These are phyloP conservation scores for Rhombomys opimus DNA, from an alignment of 2,113 vertebrate species.

Conservation along the genomic window DNA sequence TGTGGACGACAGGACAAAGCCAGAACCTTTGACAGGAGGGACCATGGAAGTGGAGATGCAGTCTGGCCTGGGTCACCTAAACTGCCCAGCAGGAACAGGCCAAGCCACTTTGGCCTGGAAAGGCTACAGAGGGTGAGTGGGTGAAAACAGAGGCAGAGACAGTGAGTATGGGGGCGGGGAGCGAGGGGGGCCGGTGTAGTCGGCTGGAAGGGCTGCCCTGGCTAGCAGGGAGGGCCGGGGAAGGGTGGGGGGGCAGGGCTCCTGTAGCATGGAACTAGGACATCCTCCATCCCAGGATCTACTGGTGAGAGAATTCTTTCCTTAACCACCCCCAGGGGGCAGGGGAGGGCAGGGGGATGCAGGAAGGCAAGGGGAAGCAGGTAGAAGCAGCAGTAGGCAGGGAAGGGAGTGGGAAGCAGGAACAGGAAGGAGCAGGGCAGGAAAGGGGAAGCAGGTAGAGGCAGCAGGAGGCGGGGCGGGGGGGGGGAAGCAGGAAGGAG, in stretches of 20 bases:
- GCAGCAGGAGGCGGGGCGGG: background rate
- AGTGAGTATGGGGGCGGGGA: background rate
- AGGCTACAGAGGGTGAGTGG: background rate
- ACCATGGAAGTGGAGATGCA: background rate
- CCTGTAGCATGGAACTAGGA: background rate
- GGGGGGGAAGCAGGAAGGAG: background rate
- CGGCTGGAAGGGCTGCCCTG: slow-evolving; percentile 17
- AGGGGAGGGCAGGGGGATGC: background rate
- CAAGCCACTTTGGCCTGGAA: background rate
- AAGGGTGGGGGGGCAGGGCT: background rate
- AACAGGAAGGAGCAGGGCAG: too few species aligned
- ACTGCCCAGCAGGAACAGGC: background rate
- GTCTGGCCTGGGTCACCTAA: slow-evolving; percentile 41
- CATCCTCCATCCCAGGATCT: background rate
- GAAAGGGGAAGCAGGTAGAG: background rate
- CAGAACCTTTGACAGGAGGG: background rate
- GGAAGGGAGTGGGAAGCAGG: background rate
- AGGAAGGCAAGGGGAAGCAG: too few species aligned
- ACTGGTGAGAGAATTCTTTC: background rate
- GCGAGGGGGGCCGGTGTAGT: background rate
- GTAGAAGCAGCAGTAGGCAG: background rate
- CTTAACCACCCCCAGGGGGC: slow-evolving; percentile 16
- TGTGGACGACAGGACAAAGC: background rate
- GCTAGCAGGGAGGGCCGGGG: background rate
- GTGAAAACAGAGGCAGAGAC: slow-evolving; percentile 43